Evolutionary conservation across 2,888 invertebrate species (phyloP).

Genomic region (Drosophila cyrtoloma): DNA sequence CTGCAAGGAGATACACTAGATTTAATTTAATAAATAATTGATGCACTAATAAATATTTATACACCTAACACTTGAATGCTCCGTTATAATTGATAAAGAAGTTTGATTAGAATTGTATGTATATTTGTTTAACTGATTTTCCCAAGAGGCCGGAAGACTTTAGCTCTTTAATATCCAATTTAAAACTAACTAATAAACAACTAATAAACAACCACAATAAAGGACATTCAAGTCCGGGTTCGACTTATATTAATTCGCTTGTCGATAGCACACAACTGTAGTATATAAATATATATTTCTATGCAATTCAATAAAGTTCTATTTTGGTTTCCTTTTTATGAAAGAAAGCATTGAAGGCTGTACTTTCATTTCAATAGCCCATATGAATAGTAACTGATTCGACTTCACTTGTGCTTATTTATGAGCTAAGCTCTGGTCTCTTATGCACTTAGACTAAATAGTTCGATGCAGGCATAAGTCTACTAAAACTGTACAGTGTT

Average conservation of each 20-base stretch:
- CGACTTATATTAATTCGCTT: not conserved
- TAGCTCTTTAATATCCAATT: not conserved
- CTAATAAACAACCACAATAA: not conserved
- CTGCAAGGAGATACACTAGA: not conserved
- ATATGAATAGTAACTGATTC: not conserved
- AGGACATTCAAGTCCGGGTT: not conserved
- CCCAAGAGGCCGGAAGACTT: not conserved
- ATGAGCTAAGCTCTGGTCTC: not conserved
- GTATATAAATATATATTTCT: not conserved
- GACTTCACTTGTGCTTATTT: not conserved
- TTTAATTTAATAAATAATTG: too few relatives aligned
- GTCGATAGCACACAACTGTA: not conserved
- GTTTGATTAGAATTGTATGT: not conserved
- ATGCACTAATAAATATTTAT: not conserved
- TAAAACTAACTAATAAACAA: not conserved
- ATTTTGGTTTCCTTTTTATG: not conserved
- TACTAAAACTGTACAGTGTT: not conserved
- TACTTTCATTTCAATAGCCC: too few relatives aligned
- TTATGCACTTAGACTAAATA: not conserved
- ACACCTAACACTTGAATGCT: not conserved
- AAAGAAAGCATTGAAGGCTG: not conserved
- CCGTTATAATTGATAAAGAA: not conserved
- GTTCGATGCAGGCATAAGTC: not conserved
- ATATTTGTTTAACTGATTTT: not conserved
- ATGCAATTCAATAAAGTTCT: not conserved